These are phyloP conservation scores for Aplysia californica DNA, from an alignment of 1,140 invertebrate genomes.

Conservation along the genomic window DNA sequence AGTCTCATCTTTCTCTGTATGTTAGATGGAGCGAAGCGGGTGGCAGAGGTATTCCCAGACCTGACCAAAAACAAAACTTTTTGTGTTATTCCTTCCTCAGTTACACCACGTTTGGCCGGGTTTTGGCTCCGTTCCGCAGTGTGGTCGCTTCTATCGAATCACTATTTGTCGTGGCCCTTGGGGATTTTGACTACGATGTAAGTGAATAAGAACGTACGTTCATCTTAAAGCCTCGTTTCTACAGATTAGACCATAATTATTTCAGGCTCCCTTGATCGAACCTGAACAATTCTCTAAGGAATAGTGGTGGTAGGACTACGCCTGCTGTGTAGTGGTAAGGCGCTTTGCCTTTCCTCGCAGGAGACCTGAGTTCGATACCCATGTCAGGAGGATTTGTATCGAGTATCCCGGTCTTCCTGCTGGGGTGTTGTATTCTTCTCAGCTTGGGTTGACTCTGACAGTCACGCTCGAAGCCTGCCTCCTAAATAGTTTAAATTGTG, in stretches of 20 bases:
- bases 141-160: conserved; percentile 59
- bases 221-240: not conserved
- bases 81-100: conserved; percentile 52
- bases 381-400: too few species aligned
- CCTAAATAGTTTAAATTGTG: too few species aligned
- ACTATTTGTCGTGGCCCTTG: conserved; percentile 47
- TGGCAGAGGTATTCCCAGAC: too few species aligned
- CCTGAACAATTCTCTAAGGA: not conserved
- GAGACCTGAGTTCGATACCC: too few species aligned
- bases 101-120: conserved; percentile 68
- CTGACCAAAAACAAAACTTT: too few species aligned
- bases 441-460: too few species aligned
- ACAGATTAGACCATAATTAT: not conserved
- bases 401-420: too few species aligned
- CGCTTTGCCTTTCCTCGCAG: too few species aligned
- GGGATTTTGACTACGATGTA: conserved; percentile 30
- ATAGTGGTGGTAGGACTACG: not conserved
- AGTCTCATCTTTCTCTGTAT: not conserved
- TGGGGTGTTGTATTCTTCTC: too few species aligned
- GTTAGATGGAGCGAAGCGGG: too few species aligned
- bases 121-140: conserved; percentile 66
- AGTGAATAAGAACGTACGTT: not conserved
- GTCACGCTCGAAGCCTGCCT: too few species aligned
- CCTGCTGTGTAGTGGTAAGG: too few species aligned
- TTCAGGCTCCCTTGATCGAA: not conserved